Evolutionary conservation across 1,140 invertebrate genomes (phyloP), one percentile per base, ranked within the genome.

Genomic region (Subanguina moxae): DNA sequence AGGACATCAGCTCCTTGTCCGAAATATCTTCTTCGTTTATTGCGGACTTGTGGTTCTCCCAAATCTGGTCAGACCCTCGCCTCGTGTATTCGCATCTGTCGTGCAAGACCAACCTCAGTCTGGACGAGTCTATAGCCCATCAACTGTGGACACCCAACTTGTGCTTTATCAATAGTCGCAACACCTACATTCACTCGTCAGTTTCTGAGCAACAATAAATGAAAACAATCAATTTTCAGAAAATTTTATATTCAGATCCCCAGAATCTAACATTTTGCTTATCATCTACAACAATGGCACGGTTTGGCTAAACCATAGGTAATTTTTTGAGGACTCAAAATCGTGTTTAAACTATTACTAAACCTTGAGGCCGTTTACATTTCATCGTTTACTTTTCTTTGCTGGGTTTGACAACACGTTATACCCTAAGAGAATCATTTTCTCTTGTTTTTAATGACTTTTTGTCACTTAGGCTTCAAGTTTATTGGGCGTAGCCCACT

Each of bases 11-110:
- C 17, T 78, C 76, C 5, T 28, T 76, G 27, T 77, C 74, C 7
- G 75, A 76, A 48, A 76, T 78, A n/a, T 64, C 65, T 28, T 76
- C 76, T 42, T 76, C 72, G 0, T 76, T 76, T 57, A 73, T 78
- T 28, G 76, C 68, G n/a, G 75, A 76, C 38, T 43, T 76, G 19
- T 78, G 76, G 76, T 76, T 76, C 61, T 72, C 68, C 13, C 75
- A 76, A 46, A 78, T 76, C 46, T 76, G 75, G 75, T 57, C 72
- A 0, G 75, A 76, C 43, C 76, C 75, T 11, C 58, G 75, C 5
- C 72, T 76, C 9, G 63, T 65, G 45, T 76, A 78, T 65, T 74
- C 72, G n/a, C 75, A 76, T 64, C 43, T 76, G 42, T 59, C 48
- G 15, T 76, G 75, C 59, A 77, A 77, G 57, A 68, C 61, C 30